These are phyloP conservation scores for Macrostomum lignano DNA, from an alignment of 1,140 invertebrate species.

Conservation along the genomic window DNA sequence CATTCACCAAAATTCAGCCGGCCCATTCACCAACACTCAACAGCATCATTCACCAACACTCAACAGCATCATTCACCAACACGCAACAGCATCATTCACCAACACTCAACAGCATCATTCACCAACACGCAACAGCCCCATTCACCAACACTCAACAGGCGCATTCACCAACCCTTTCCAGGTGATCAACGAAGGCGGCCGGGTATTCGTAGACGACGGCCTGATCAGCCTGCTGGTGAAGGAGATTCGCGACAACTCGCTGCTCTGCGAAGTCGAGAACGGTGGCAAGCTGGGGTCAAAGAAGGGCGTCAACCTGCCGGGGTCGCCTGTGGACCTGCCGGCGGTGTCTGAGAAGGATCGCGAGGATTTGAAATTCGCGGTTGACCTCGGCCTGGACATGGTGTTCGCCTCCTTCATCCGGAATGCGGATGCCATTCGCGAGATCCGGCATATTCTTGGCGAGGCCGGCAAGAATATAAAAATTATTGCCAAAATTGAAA, in stretches of 20 bases:
- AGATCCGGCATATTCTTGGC: constrained; percentile 59
- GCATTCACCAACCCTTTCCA: constrained; percentile 3
- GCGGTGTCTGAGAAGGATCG: constrained; percentile 94
- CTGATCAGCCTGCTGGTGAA: constrained; percentile 67
- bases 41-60: too few species aligned
- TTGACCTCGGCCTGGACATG: constrained; percentile 86
- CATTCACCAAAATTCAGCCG: too few species aligned
- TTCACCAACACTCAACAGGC: too few species aligned
- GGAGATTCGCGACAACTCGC: constrained; percentile 32
- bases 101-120: too few species aligned
- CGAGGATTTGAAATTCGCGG: constrained; percentile 65
- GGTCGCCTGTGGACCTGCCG: constrained; percentile 73
- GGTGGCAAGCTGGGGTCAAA: constrained; percentile 76
- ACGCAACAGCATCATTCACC: too few species aligned
- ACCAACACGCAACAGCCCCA: too few species aligned
- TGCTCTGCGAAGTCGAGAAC: constrained; percentile 66
- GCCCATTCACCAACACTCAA: too few species aligned
- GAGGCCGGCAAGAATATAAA: constrained; percentile 71
- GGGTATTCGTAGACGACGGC: constrained; percentile 68
- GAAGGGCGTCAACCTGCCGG: constrained; percentile 87
- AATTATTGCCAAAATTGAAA: constrained; percentile 88
- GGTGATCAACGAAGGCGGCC: not conserved
- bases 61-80: too few species aligned
- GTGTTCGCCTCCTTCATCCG: constrained; percentile 94
- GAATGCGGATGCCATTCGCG: constrained; percentile 52